Conservation (phyloP, 2,113 vertebrate species). For the Pluvialis apricaria region DNA sequence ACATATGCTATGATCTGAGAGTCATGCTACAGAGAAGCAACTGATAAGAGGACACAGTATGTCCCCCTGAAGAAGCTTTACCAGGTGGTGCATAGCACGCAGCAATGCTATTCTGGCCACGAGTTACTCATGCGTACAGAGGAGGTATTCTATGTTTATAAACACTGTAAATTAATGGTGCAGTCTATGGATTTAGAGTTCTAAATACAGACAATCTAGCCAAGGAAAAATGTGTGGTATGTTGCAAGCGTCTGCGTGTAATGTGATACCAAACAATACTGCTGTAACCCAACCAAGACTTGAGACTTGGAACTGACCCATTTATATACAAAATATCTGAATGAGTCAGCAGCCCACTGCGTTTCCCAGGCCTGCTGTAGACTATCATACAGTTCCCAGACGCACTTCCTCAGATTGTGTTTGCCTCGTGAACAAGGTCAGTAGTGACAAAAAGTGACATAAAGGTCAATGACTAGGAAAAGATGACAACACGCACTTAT, state of each 20-base stretch:
- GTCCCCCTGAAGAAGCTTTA: background rate
- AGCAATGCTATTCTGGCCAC: background rate
- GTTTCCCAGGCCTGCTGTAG: conserved; percentile 37
- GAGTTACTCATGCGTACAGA: background rate
- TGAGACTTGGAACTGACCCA: background rate
- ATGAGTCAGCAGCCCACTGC: conserved; percentile 33
- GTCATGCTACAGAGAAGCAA: background rate
- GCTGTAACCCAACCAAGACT: background rate
- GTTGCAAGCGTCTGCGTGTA: background rate
- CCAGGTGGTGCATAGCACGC: background rate
- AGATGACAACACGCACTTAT: background rate
- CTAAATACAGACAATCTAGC: background rate
- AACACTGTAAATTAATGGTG: background rate
- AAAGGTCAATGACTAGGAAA: conserved; percentile 24
- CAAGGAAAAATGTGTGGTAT: conserved; percentile 5
- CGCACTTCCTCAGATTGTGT: conserved; percentile 37
- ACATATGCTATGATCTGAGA: background rate
- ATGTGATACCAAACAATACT: conserved; percentile 4
- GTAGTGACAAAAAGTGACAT: background rate
- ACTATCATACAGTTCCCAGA: conserved; percentile 6
- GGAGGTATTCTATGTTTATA: background rate
- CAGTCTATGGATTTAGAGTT: background rate
- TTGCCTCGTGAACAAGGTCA: conserved; percentile 45
- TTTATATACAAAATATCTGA: conserved; percentile 14
- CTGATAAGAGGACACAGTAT: background rate